Evolutionary conservation across 1,140 invertebrate genomes (phyloP), one percentile per base, ranked within the genome.

Genomic region (Capitella teleta): DNA sequence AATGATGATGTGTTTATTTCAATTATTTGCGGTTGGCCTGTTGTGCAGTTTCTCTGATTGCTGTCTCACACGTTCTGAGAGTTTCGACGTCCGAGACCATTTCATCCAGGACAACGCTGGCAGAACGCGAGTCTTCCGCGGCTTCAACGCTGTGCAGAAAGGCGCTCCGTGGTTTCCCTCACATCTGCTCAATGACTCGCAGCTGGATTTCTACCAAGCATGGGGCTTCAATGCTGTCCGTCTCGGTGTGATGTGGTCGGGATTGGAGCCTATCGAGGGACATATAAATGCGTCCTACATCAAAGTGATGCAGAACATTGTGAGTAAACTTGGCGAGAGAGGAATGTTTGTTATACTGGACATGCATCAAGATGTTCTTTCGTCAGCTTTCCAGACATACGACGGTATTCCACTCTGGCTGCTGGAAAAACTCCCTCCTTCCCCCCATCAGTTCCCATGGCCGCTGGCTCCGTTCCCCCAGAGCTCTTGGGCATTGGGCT

Each of bases 161-260:
- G 50, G 48, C 24, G 44, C 37, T 18, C 61, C 61, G 28, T 63
- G 56, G 58, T 61, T 52, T 40, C 26, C 34, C 21, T 12, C 6
- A 36, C 19, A 53, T 12, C 28, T 60, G 16, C 51, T 63, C 2
- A 57, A 63, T 28, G 26, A 46, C 25, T 58, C 54, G 38, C 28
- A 44, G 24, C 36, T 60, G 32, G 40, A 47, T 10, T 23, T 49
- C 10, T 55, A 53, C 32, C 49, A 52, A 40, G 19, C 42, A 6
- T 60, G 58, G 56, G 61, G 61, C 23, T 63, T 63, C 46, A 63
- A 63, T 43, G 53, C 52, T 5, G 53, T 63, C 16, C 26, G 61
- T 26, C 28, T 63, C 8, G 61, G 61, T 0, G 37, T 47, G 16
- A 63, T 63, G 58, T 63, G 61, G 61, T 41, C 51, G 5, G 61